Percentiles rank a stretch among this genome's conserved stretches.
Evolutionary conservation across 2,888 invertebrate species (phyloP).

Genomic region (Idaea biselata): DNA sequence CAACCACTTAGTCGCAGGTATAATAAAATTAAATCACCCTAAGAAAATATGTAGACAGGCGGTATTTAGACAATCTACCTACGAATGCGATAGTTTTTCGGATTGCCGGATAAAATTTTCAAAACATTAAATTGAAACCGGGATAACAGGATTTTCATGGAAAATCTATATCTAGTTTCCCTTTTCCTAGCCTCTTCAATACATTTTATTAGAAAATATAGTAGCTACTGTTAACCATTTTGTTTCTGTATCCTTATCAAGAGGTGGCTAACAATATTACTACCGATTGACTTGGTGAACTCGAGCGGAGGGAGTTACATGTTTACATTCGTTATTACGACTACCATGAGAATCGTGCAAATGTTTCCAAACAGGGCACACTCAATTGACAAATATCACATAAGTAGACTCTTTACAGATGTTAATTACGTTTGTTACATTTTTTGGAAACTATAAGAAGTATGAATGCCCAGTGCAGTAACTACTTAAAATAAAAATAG

Average conservation of each 20-base stretch:
- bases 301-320: conserved; percentile 6
- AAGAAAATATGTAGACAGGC: conserved; percentile 16
- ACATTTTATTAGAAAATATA: not conserved
- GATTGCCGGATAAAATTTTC: not conserved
- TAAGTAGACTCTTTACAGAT: not conserved
- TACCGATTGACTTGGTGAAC: not conserved
- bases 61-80: not conserved
- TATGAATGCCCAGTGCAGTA: too few relatives aligned
- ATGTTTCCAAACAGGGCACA: conserved; percentile 23
- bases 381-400: conserved; percentile 11
- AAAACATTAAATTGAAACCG: not conserved
- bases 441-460: not conserved
- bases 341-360: conserved; percentile 18
- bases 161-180: not conserved
- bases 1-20: conserved; percentile 22
- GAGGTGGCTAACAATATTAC: not conserved
- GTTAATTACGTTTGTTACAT: not conserved
- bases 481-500: not conserved
- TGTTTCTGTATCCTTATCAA: not conserved
- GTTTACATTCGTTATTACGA: conserved; percentile 17
- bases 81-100: not conserved
- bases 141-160: not conserved
- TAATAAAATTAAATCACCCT: conserved; percentile 22
- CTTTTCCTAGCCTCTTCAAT: not conserved
- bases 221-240: not conserved